phyloP scores from a whole-genome alignment of 2,113 vertebrate species.

The Cichladusa arquata region DNA sequence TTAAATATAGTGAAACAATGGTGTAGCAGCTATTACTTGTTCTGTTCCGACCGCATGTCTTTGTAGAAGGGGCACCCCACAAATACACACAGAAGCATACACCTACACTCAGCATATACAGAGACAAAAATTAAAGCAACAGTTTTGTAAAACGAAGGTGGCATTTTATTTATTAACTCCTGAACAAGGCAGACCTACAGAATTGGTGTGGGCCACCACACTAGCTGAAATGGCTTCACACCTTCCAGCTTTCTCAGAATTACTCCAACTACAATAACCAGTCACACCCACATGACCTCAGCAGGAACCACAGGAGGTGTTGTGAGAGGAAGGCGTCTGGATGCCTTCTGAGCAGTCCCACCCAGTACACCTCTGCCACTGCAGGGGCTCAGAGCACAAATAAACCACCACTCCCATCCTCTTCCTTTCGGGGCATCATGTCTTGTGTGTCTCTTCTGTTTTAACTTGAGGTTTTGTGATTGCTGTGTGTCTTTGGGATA shows the following conservation, averaged over 20 bases:
- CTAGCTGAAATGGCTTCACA: neutral
- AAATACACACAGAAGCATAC: neutral
- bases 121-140: neutral
- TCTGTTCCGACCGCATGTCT: neutral
- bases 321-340: neutral
- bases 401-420: neutral
- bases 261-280: neutral
- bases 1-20: slow-evolving; percentile 36
- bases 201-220: neutral
- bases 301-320: neutral
- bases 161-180: neutral
- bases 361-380: neutral
- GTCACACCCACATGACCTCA: accelerated
- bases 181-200: neutral
- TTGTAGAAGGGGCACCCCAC: neutral
- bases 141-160: neutral
- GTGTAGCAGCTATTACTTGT: neutral
- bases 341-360: neutral
- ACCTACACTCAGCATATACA: neutral
- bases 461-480: neutral
- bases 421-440: neutral
- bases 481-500: neutral
- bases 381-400: neutral
- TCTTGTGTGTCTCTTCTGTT: neutral
- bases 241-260: neutral